Percentiles rank a stretch among this genome's conserved stretches.
Evolutionary conservation across 2,113 vertebrate species (phyloP).

Genomic region (Sphaerodactylus townsendi): DNA sequence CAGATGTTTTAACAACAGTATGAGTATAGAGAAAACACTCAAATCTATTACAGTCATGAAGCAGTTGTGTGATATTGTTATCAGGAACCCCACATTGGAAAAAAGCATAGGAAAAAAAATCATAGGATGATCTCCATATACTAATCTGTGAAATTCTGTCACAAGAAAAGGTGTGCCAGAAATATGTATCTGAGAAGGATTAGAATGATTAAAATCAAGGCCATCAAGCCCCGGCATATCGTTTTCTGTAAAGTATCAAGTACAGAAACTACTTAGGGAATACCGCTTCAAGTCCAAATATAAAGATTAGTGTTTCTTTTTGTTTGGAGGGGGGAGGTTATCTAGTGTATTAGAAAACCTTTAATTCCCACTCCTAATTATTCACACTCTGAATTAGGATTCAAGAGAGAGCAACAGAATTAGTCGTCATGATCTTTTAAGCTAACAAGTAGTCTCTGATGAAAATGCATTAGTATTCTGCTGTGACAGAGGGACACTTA

Average conservation of each 20-base stretch:
- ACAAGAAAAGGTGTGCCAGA: not conserved
- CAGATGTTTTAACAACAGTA: conserved; percentile 38
- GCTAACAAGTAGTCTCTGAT: not conserved
- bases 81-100: not conserved
- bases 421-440: conserved; percentile 9
- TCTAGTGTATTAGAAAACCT: too few relatives aligned
- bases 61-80: not conserved
- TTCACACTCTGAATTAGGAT: conserved; percentile 10
- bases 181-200: not conserved
- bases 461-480: conserved; percentile 3
- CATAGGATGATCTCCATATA: not conserved
- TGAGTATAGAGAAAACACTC: conserved; percentile 20
- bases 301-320: not conserved
- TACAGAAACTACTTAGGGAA: not conserved
- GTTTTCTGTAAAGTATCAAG: not conserved
- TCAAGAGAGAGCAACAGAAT: not conserved
- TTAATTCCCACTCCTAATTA: not conserved
- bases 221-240: too few relatives aligned
- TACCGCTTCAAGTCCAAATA: not conserved
- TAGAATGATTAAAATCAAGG: not conserved
- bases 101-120: too few relatives aligned
- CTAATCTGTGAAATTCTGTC: not conserved
- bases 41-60: not conserved
- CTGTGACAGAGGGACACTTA: not conserved
- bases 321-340: too few relatives aligned